phyloP scores from a whole-genome alignment of 2,113 vertebrate species.

The Synodontis membranacea region DNA sequence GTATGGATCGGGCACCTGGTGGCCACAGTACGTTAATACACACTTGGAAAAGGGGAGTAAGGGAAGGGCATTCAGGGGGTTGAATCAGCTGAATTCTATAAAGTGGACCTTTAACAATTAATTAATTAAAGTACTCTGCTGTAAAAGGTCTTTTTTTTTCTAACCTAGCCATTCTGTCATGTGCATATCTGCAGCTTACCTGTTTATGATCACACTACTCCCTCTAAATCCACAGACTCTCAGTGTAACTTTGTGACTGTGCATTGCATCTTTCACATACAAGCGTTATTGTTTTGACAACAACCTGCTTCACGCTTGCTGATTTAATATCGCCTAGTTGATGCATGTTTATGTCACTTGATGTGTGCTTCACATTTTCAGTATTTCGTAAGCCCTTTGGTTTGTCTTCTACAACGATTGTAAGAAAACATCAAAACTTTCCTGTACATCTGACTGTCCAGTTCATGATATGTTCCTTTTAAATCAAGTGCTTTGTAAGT shows the following conservation, averaged over 20 bases:
- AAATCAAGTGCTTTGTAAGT: not conserved
- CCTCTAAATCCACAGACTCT: not conserved
- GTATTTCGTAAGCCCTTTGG: not conserved
- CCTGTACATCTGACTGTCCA: not conserved
- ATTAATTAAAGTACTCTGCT: not conserved
- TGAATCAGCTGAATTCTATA: no score
- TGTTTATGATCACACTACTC: not conserved
- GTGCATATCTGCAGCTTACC: not conserved
- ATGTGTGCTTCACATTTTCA: not conserved
- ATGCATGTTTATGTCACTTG: not conserved
- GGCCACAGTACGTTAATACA: no score
- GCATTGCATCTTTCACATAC: no score
- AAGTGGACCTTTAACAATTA: no score
- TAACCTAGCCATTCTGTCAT: not conserved
- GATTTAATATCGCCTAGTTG: not conserved
- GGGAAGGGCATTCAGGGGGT: no score
- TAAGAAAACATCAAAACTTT: not conserved
- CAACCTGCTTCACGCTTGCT: not conserved
- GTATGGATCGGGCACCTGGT: no score
- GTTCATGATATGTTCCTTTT: not conserved
- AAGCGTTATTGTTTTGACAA: not conserved
- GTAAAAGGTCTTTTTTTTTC: not conserved
- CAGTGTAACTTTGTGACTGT: not conserved
- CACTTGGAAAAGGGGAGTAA: no score
- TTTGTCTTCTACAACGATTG: not conserved